Percentiles rank a stretch among this genome's conserved stretches.
These are phyloP conservation scores for Trachelus iudaicus DNA, from an alignment of 2,888 invertebrate species.

Conservation along the genomic window DNA sequence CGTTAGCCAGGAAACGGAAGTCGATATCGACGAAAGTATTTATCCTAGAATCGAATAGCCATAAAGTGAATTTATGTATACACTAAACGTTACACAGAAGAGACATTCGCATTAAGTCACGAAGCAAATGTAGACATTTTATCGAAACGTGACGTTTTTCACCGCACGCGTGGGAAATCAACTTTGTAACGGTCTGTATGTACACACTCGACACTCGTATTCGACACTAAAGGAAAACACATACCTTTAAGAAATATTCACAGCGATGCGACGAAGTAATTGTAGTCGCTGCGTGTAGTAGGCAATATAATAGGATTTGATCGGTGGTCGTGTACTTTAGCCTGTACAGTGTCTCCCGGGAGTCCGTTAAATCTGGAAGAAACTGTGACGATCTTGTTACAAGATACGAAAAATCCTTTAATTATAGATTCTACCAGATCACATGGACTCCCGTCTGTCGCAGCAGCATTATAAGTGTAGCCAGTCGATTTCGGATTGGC, in stretches of 20 bases:
- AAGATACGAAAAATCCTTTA: too few relatives aligned
- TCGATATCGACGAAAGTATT: slow-evolving; percentile 28
- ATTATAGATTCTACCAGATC: too few relatives aligned
- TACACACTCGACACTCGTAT: too few relatives aligned
- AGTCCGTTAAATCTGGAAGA: not conserved
- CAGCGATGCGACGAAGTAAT: slow-evolving; percentile 30
- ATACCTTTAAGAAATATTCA: too few relatives aligned
- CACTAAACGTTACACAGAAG: not conserved
- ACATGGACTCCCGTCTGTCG: slow-evolving; percentile 7
- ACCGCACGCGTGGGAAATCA: too few relatives aligned
- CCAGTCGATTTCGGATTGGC: slow-evolving; percentile 59
- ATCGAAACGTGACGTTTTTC: too few relatives aligned
- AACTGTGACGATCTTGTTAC: too few relatives aligned
- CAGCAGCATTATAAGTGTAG: slow-evolving; percentile 43
- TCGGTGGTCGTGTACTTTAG: slow-evolving; percentile 38
- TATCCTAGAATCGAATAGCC: slow-evolving; percentile 23
- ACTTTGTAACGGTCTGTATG: too few relatives aligned
- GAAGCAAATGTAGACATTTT: too few relatives aligned
- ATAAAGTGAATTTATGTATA: slow-evolving; percentile 15
- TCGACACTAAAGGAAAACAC: too few relatives aligned
- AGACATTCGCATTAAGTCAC: too few relatives aligned
- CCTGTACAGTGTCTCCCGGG: slow-evolving; percentile 15
- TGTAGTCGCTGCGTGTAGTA: slow-evolving; percentile 48
- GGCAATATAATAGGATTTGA: slow-evolving; percentile 47
- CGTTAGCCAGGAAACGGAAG: too few relatives aligned